Conservation (phyloP, 2,888 invertebrate genomes). For the Cephalotes varians region DNA sequence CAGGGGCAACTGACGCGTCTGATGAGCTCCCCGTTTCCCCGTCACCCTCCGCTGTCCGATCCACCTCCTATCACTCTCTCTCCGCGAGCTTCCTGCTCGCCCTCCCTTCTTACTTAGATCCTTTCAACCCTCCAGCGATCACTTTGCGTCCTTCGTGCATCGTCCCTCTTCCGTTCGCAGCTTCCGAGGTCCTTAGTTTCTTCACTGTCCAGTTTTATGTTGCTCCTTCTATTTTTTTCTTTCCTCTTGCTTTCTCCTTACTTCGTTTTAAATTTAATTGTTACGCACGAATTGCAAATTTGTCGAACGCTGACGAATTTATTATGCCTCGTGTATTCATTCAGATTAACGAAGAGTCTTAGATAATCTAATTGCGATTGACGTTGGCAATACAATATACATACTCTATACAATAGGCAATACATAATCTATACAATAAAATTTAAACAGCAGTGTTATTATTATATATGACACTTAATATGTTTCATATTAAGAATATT, state of each 20-base stretch:
- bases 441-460: background rate
- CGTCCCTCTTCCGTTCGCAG: background rate
- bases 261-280: background rate
- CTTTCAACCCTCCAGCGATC: slow-evolving; percentile 56
- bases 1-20: slow-evolving; percentile 68
- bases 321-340: background rate
- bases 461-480: background rate
- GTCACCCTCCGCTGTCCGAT: background rate
- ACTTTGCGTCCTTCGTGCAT: slow-evolving; percentile 24
- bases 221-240: background rate
- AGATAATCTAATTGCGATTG: background rate
- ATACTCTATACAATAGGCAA: no score
- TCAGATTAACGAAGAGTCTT: background rate
- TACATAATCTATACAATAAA: background rate
- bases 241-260: background rate
- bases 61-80: slow-evolving; percentile 9
- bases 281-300: slow-evolving; percentile 10
- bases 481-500: background rate
- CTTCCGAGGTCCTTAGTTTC: background rate
- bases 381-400: no score
- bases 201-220: slow-evolving; percentile 23
- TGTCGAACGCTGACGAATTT: background rate
- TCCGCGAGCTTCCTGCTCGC: slow-evolving; percentile 14
- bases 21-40: slow-evolving; percentile 58
- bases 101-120: slow-evolving; percentile 19